Evolutionary conservation across 2,113 vertebrate species (phyloP).

Genomic region (human): DNA sequence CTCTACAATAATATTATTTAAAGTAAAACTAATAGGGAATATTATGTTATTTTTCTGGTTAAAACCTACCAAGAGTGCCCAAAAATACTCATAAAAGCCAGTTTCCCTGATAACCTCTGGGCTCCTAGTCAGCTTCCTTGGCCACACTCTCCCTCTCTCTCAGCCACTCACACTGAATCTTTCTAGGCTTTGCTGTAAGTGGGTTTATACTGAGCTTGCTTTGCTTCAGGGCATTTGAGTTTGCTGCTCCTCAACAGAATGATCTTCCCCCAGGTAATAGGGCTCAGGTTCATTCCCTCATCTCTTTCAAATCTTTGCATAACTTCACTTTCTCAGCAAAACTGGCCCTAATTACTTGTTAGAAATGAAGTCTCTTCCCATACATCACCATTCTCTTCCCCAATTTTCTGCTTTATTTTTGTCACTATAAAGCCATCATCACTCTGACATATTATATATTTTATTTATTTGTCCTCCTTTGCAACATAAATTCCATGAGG

Average conservation of each 20-base stretch:
- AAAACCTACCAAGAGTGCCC: not conserved
- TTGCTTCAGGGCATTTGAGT: not conserved
- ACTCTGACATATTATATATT: not conserved
- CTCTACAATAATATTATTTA: too few species aligned
- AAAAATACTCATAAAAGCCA: not conserved
- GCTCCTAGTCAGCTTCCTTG: not conserved
- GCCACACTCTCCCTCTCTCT: not conserved
- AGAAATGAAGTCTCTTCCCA: not conserved
- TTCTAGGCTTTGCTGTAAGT: not conserved
- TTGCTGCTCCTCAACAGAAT: not conserved
- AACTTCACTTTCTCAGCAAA: not conserved
- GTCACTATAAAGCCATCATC: not conserved
- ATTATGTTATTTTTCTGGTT: not conserved
- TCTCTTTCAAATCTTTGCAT: not conserved
- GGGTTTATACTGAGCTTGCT: not conserved
- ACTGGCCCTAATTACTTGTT: not conserved
- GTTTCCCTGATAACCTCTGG: not conserved
- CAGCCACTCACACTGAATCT: rapidly evolving
- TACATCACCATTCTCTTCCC: not conserved
- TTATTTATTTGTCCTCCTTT: not conserved
- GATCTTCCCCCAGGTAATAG: not conserved
- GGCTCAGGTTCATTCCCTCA: not conserved
- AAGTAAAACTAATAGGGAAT: not conserved
- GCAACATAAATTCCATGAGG: not conserved
- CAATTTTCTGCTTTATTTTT: not conserved